Percentiles rank a stretch among this genome's conserved stretches.
phyloP scores from a whole-genome alignment of 2,113 vertebrate species.

The Gorsachius goisagi region DNA sequence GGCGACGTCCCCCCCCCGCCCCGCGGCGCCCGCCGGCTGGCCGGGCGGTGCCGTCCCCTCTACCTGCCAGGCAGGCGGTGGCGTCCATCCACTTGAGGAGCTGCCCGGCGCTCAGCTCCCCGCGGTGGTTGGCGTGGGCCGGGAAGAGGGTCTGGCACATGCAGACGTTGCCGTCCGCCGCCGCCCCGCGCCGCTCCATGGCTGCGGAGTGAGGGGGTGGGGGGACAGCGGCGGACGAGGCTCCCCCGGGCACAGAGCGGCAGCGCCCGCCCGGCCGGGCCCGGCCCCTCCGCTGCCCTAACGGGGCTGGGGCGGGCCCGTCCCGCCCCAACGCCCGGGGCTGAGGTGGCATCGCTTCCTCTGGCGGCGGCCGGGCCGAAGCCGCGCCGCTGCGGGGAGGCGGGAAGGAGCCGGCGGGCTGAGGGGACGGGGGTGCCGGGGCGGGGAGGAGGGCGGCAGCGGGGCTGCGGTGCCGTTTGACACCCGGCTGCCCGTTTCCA shows the following conservation, averaged over 20 bases:
- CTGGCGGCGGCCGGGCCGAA: background rate
- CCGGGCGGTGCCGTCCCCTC: background rate
- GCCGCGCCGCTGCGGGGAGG: background rate
- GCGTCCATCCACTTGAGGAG: constrained; percentile 80
- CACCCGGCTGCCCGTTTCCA: background rate
- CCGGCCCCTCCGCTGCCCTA: background rate
- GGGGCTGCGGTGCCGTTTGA: background rate
- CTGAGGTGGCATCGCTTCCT: background rate
- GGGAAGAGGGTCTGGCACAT: constrained; percentile 74
- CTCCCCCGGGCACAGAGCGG: background rate
- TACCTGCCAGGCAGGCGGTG: constrained; percentile 78
- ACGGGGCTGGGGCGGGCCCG: background rate
- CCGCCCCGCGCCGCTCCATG: background rate
- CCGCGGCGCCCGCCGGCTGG: no score
- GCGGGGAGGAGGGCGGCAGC: no score
- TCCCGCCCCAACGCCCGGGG: background rate
- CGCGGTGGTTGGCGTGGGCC: constrained; percentile 65
- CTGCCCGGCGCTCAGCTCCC: constrained; percentile 72
- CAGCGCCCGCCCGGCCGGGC: no score
- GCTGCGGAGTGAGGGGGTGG: no score
- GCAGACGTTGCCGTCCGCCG: constrained; percentile 8
- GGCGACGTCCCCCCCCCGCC: background rate
- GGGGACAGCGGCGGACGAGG: background rate
- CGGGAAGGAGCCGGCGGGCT: background rate
- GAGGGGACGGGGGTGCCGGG: background rate